Conservation (phyloP, 2,113 vertebrate genomes). For the Taxidea taxus region DNA sequence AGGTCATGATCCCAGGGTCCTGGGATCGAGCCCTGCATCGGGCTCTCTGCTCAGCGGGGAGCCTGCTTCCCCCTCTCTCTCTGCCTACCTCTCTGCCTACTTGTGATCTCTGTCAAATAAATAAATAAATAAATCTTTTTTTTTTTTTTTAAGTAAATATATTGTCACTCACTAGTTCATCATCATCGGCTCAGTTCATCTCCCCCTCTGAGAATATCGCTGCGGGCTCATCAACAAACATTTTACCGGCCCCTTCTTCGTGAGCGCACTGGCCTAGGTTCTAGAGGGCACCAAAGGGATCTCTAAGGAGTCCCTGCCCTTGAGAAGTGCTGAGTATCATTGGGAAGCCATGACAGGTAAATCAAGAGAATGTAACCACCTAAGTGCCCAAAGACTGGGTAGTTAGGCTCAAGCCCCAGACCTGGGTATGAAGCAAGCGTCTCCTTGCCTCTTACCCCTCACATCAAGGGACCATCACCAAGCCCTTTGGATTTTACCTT, state of each 20-base stretch:
- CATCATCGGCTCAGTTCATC: accelerated
- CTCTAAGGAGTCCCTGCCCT: neutral
- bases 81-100: too few species aligned
- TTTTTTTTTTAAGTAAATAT: too few species aligned
- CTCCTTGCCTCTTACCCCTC: neutral
- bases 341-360: neutral
- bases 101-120: too few species aligned
- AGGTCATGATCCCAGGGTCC: too few species aligned
- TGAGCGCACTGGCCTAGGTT: neutral
- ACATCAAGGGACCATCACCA: neutral
- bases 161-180: neutral
- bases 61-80: too few species aligned
- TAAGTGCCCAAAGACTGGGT: neutral
- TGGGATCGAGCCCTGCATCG: too few species aligned
- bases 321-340: neutral
- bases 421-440: too few species aligned
- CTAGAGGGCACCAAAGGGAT: neutral
- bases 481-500: neutral
- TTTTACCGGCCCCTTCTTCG: neutral
- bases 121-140: too few species aligned
- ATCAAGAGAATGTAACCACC: neutral
- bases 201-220: neutral
- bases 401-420: neutral
- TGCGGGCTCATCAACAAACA: neutral
- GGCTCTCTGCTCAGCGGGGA: too few species aligned